Percentiles rank a stretch among this genome's conserved stretches.
These are phyloP conservation scores for Araneus ventricosus DNA, from an alignment of 1,140 invertebrate species.

Conservation along the genomic window DNA sequence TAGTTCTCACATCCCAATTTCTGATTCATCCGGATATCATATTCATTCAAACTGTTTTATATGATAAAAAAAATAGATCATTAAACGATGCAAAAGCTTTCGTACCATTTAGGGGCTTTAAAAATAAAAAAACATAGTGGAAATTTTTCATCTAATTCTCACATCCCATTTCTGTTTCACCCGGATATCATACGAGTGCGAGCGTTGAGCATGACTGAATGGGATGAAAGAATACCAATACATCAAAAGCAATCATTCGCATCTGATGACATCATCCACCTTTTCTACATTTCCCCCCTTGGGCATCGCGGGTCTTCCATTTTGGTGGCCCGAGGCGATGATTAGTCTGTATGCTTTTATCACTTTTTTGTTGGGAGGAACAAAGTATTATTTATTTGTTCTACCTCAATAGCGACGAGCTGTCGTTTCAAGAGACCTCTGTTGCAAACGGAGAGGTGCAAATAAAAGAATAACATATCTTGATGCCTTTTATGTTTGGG, in stretches of 20 bases:
- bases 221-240: constrained; percentile 38
- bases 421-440: not conserved
- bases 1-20: no score
- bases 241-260: constrained; percentile 68
- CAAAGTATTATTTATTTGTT: constrained; percentile 64
- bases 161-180: no score
- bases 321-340: constrained; percentile 44
- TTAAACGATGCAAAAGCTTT: no score
- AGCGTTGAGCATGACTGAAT: not conserved
- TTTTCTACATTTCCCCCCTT: constrained; percentile 36
- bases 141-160: no score
- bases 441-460: not conserved
- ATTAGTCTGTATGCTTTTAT: constrained; percentile 59
- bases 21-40: no score
- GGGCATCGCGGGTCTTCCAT: constrained; percentile 40
- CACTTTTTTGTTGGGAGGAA: constrained; percentile 7
- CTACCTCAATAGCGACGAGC: not conserved
- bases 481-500: not conserved
- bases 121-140: no score
- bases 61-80: no score
- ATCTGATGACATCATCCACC: constrained; percentile 68
- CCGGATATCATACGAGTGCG: not conserved
- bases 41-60: no score
- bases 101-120: no score
- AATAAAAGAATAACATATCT: not conserved